These are phyloP conservation scores for Gnathonemus longibarbis DNA, from an alignment of 2,113 vertebrate species.

Conservation along the genomic window DNA sequence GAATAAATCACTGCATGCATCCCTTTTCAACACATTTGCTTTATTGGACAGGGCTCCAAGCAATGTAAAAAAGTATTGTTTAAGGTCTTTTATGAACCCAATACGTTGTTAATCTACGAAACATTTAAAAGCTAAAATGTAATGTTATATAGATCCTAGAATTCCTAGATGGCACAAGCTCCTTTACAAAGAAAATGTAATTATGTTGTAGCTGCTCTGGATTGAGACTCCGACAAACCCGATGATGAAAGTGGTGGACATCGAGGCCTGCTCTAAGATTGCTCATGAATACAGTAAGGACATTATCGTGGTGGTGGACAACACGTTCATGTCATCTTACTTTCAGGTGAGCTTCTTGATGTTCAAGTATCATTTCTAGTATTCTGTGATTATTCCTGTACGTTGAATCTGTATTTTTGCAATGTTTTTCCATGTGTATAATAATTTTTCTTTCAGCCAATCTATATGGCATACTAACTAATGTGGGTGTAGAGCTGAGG, in stretches of 20 bases:
- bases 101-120: background rate
- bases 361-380: background rate
- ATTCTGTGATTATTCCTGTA: background rate
- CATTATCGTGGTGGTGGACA: slow-evolving; percentile 82
- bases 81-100: background rate
- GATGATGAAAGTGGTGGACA: slow-evolving; percentile 78
- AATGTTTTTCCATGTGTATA: background rate
- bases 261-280: slow-evolving; percentile 65
- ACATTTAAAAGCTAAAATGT: background rate
- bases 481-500: background rate
- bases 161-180: background rate
- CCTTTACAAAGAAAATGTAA: background rate
- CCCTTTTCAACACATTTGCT: background rate
- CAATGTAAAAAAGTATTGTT: background rate
- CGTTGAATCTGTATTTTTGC: background rate
- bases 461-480: background rate
- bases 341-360: slow-evolving; percentile 75
- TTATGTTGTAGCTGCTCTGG: slow-evolving; percentile 77
- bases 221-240: slow-evolving; percentile 89
- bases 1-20: background rate
- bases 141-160: background rate
- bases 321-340: slow-evolving; percentile 91
- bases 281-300: slow-evolving; percentile 62
- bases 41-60: background rate
- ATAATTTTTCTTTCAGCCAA: background rate